These are phyloP conservation scores for Melieria omissa DNA, from an alignment of 2,888 invertebrate genomes.

Conservation along the genomic window DNA sequence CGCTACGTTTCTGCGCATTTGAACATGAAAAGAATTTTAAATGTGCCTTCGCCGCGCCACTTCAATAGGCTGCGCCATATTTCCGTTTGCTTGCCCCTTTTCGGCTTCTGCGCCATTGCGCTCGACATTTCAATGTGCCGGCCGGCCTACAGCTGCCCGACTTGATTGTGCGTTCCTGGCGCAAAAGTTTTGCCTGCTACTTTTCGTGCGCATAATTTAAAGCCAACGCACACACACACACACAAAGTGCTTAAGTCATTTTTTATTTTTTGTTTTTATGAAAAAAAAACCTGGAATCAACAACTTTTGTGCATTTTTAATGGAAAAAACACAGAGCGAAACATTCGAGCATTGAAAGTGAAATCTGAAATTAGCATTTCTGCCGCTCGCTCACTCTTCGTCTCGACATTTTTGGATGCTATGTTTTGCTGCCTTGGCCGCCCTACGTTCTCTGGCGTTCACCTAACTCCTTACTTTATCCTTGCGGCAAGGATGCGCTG, in stretches of 20 bases:
- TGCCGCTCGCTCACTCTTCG: neutral
- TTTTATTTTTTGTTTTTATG: neutral
- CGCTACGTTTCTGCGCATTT: constrained; percentile 52
- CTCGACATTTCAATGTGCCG: too few species aligned
- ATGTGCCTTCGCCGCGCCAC: constrained; percentile 21
- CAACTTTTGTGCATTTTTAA: constrained; percentile 49
- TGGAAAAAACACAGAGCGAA: neutral
- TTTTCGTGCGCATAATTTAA: neutral
- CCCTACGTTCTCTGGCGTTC: neutral
- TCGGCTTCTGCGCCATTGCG: constrained; percentile 12
- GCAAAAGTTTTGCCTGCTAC: neutral
- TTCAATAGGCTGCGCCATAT: neutral
- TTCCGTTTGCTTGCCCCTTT: neutral
- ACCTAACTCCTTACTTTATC: constrained; percentile 5
- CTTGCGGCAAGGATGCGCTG: neutral
- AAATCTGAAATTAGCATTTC: constrained; percentile 18
- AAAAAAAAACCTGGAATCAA: constrained; percentile 14
- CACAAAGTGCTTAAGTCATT: neutral
- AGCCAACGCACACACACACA: neutral
- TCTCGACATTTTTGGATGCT: neutral
- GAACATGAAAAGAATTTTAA: constrained; percentile 59
- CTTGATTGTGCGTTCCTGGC: neutral
- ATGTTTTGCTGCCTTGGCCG: neutral
- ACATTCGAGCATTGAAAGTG: constrained; percentile 5
- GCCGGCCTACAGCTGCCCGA: too few species aligned